phyloP scores from a whole-genome alignment of 2,888 invertebrate species.

The Empis stercorea region DNA sequence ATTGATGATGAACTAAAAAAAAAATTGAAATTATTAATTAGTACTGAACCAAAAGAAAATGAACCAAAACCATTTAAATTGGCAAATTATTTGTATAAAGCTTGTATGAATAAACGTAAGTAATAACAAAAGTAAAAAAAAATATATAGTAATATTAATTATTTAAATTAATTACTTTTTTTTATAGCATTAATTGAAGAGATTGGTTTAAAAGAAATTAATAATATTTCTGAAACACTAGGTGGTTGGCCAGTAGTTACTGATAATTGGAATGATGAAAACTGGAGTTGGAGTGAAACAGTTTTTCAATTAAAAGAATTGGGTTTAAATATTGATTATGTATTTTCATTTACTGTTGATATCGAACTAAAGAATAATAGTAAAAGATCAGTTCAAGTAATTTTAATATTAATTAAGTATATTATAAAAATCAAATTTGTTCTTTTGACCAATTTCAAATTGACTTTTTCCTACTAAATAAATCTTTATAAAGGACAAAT shows the following conservation, averaged over 20 bases:
- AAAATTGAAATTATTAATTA: slow-evolving; percentile 18
- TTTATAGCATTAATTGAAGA: slow-evolving; percentile 57
- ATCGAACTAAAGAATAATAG: slow-evolving; percentile 76
- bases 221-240: slow-evolving; percentile 50
- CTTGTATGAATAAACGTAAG: slow-evolving; percentile 23
- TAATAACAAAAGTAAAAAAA: neutral
- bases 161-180: too few relatives aligned
- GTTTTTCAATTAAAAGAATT: slow-evolving; percentile 62
- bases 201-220: slow-evolving; percentile 55
- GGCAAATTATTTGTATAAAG: slow-evolving; percentile 21
- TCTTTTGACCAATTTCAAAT: too few relatives aligned
- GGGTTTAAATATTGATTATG: slow-evolving; percentile 73
- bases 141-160: neutral
- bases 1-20: slow-evolving; percentile 19
- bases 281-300: slow-evolving; percentile 62
- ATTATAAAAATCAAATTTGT: too few relatives aligned
- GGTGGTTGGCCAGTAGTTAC: slow-evolving; percentile 82
- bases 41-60: slow-evolving; percentile 15
- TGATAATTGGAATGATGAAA: slow-evolving; percentile 54
- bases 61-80: slow-evolving; percentile 21
- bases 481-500: too few relatives aligned
- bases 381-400: slow-evolving; percentile 63
- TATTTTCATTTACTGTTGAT: slow-evolving; percentile 71
- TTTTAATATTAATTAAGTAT: too few relatives aligned
- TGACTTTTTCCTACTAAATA: too few relatives aligned